Percentiles rank a stretch among this genome's conserved stretches.
These are phyloP conservation scores for Conopomorpha cramerella DNA, from an alignment of 1,140 invertebrate species.

Conservation along the genomic window DNA sequence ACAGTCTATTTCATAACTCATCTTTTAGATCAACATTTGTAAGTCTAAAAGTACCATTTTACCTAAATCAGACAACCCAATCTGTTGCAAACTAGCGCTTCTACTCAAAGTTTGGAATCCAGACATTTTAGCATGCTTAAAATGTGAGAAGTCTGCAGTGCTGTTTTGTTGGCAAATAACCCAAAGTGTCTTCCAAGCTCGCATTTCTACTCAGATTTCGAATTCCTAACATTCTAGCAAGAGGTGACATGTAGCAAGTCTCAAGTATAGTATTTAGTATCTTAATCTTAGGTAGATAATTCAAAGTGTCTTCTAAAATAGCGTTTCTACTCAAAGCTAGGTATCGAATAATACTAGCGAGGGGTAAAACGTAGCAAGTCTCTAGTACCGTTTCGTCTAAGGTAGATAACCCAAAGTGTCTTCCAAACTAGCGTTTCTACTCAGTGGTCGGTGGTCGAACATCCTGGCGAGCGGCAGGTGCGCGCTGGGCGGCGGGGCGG, in stretches of 20 bases:
- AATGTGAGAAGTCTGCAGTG: too few species aligned
- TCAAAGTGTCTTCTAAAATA: background rate
- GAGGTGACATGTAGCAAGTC: background rate
- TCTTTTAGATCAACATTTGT: too few species aligned
- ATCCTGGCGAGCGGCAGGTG: slow-evolving; percentile 20
- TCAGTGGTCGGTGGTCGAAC: slow-evolving; percentile 34
- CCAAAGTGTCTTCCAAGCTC: too few species aligned
- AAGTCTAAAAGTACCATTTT: slow-evolving; percentile 6
- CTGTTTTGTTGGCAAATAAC: too few species aligned
- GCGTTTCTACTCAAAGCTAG: background rate
- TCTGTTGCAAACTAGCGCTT: too few species aligned
- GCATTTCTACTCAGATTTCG: too few species aligned
- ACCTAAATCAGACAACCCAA: too few species aligned
- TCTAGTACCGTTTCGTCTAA: slow-evolving; percentile 8
- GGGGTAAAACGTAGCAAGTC: background rate
- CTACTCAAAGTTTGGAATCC: too few species aligned
- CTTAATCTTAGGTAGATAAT: background rate
- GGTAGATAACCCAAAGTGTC: slow-evolving; percentile 53
- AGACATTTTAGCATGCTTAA: too few species aligned
- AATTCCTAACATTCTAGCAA: too few species aligned
- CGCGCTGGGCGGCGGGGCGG: slow-evolving; percentile 7
- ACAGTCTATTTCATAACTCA: too few species aligned
- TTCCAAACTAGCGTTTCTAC: slow-evolving; percentile 40
- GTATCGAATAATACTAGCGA: background rate
- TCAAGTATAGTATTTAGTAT: background rate